Conservation (phyloP, 1,140 invertebrate species). For the Portunus trituberculatus region DNA sequence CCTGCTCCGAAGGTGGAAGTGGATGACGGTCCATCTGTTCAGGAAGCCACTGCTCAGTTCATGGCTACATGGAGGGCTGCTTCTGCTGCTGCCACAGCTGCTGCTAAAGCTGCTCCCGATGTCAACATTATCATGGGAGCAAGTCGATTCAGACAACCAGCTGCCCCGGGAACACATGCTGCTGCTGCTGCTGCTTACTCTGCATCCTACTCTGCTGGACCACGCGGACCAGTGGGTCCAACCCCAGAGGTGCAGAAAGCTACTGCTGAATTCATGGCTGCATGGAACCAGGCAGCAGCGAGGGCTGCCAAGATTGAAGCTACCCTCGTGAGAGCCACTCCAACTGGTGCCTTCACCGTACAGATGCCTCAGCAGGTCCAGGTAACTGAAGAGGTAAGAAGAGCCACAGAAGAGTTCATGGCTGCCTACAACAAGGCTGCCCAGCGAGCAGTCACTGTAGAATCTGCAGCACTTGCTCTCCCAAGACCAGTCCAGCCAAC, state of each 20-base stretch:
- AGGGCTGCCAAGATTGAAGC: neutral
- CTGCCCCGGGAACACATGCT: neutral
- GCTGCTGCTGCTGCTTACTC: neutral
- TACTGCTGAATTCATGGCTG: conserved; percentile 59
- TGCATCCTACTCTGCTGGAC: neutral
- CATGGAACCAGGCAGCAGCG: conserved; percentile 48
- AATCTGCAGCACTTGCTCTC: neutral
- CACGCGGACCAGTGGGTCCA: neutral
- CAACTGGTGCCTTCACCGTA: neutral
- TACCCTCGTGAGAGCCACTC: neutral
- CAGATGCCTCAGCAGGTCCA: neutral
- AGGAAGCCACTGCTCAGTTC: conserved; percentile 31
- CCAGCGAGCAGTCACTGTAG: neutral
- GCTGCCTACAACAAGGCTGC: conserved; percentile 47
- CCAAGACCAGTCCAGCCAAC: neutral
- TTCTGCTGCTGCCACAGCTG: conserved; percentile 5
- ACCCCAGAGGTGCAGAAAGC: conserved; percentile 51
- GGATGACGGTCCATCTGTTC: neutral
- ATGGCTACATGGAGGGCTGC: neutral
- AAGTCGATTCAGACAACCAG: neutral
- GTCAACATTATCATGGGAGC: conserved; percentile 63
- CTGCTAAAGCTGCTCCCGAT: conserved; percentile 54
- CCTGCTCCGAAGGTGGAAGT: too few species aligned
- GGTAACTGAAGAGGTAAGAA: conserved; percentile 45
- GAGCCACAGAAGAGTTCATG: conserved; percentile 50